phyloP scores from a whole-genome alignment of 1,140 invertebrate genomes.

The Apis mellifera region Amel_HAv3.1 CM009937.2:7331501-7332000 shows the following conservation, averaged over 20 bases:
- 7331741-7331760: too few relatives aligned
- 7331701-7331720: background rate
- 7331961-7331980: too few relatives aligned
- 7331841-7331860: background rate
- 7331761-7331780: too few relatives aligned
- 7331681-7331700: background rate
- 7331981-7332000: too few relatives aligned
- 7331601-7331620: slow-evolving; percentile 69
- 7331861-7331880: background rate
- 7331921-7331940: background rate
- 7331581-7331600: slow-evolving; percentile 43
- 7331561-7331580: slow-evolving; percentile 43
- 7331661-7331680: slow-evolving; percentile 47
- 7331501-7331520: slow-evolving; percentile 28
- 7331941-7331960: background rate
- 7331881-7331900: background rate
- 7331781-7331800: background rate
- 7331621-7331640: slow-evolving; percentile 47
- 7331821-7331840: background rate
- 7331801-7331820: background rate
- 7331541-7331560: slow-evolving; percentile 55
- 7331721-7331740: too few relatives aligned
- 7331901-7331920: background rate
- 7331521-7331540: slow-evolving; percentile 61
- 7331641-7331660: slow-evolving; percentile 10